Base-by-base conservation (phyloP, 2,113 vertebrate genomes). In the Calyptommatus sinebrachiatus region DNA sequence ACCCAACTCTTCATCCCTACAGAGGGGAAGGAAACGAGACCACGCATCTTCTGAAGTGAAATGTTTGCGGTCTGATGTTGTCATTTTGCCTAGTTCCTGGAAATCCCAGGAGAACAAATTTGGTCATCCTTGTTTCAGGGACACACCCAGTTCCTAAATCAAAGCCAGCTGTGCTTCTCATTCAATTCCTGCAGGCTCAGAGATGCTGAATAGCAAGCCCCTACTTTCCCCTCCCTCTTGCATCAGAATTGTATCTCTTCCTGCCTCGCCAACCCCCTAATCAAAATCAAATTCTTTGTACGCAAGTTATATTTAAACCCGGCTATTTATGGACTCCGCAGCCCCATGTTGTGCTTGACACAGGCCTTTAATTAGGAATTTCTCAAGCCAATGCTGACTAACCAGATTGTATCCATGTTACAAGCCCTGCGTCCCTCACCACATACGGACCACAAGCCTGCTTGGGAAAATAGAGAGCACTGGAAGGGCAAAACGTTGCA, bases 251-350 rank as follows among this genome's bases (percentile, higher is more conserved):
- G 87, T 78, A 72, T n/a, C 61, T 83, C 84, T 86, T 80, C 78
- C 69, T 89, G 86, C 84, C 79, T 89, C 78, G 77, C 83, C 88
- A 4, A 24, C 50, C 57, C 85, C 79, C 84, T 91, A 87, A 93
- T 92, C 90, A 91, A 79, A 89, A 78, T 68, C 48, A 86, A 88
- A 76, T 26, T 84, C 79, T 89, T 88, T 80, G 72, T 84, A 83
- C 53, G 72, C 89, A 91, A 89, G 89, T 91, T 90, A 85, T 87
- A 88, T 84, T 88, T 90, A 91, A 91, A 86, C 77, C 45, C 66
- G 82, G 82, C 84, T 87, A 84, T 92, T 92, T 91, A 78, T 87
- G 90, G 89, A 85, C 53, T 72, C 84, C 24, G 46, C 73, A 86
- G 83, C 88, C 90, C 77, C 82, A 78, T 76, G 82, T 82, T 84